phyloP scores from a whole-genome alignment of 2,797 vertebrate genomes.

The Poeciliopsis paucimaculata region DNA sequence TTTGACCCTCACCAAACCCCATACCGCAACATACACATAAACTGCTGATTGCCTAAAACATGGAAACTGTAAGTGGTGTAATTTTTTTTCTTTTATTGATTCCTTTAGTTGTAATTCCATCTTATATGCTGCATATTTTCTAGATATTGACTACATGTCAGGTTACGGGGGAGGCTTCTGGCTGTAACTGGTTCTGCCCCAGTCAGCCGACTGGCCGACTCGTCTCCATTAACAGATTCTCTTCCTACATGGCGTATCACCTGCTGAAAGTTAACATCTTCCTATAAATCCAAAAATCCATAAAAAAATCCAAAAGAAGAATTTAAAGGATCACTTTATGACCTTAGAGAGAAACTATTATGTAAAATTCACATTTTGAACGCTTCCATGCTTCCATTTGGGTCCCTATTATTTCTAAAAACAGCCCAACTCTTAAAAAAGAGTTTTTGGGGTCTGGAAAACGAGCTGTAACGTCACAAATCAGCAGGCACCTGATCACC shows the following conservation, averaged over 20 bases:
- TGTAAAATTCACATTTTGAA: too few species aligned
- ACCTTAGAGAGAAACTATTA: too few species aligned
- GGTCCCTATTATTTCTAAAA: too few species aligned
- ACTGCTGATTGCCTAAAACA: constrained; percentile 22
- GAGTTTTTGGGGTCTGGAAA: too few species aligned
- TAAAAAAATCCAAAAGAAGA: not conserved
- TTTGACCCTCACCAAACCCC: constrained; percentile 13
- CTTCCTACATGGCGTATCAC: not conserved
- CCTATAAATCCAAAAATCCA: not conserved
- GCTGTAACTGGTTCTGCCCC: too few species aligned
- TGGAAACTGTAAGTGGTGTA: constrained; percentile 38
- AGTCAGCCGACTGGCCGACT: too few species aligned
- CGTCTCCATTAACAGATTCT: too few species aligned
- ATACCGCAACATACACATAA: constrained; percentile 1
- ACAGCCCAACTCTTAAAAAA: too few species aligned
- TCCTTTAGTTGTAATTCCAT: constrained; percentile 41
- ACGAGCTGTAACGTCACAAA: too few species aligned
- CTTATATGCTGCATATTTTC: constrained; percentile 22
- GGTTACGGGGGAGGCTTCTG: constrained; percentile 8
- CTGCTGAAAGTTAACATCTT: not conserved
- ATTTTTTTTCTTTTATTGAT: constrained; percentile 57
- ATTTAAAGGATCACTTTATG: not conserved
- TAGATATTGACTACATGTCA: constrained; percentile 46
- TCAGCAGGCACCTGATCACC: not conserved
- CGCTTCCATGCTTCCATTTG: too few species aligned